Base-by-base conservation (phyloP, 2,797 vertebrate genomes). In the Syngnathus rostellatus region DNA sequence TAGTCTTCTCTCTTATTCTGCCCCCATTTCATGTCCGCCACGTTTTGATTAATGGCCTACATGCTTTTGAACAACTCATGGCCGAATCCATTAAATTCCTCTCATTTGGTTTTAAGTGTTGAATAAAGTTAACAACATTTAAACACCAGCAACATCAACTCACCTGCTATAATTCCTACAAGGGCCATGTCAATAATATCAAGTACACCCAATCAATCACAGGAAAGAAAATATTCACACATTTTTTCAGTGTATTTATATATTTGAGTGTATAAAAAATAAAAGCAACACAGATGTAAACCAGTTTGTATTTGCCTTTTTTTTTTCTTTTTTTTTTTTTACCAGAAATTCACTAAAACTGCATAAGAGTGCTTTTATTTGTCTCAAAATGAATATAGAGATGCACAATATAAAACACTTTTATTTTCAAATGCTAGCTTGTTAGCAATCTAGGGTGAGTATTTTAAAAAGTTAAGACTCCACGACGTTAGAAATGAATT, bases 11-110 rank as follows among this genome's bases (percentile, higher is more conserved):
- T 41, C 9, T 12, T 12, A 10, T 43, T 14, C 4, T 43, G 71
- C 50, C 60, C 65, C 23, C 11, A 21, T 57, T 37, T 38, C 31
- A 17, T 57, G 55, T 37, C 25, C 25, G 8, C 31, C 5, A 2
- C 31, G 66, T 76, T 75, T 76, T 85, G 79, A 87, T 87, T 83
- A 86, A 85, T 83, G 75, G 70, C 41, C 61, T 71, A 31, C 37
- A 75, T 65, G 72, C 74, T 82, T 76, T 78, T 76, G 63, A 69
- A 65, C 45, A 75, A 72, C 70, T 73, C 5, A 37, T 54, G 76
- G 77, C 67, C 68, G 66, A 74, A 77, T 68, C 63, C 62, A 48
- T 66, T 46, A 64, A 5, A 64, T 53, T 75, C 41, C 40, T 60
- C 68, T 72, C 67, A 71, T 79, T 72, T 67, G 6, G 64, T 41